These are phyloP conservation scores for Odocoileus hemionus DNA, from an alignment of 2,113 vertebrate genomes.

Conservation along the genomic window DNA sequence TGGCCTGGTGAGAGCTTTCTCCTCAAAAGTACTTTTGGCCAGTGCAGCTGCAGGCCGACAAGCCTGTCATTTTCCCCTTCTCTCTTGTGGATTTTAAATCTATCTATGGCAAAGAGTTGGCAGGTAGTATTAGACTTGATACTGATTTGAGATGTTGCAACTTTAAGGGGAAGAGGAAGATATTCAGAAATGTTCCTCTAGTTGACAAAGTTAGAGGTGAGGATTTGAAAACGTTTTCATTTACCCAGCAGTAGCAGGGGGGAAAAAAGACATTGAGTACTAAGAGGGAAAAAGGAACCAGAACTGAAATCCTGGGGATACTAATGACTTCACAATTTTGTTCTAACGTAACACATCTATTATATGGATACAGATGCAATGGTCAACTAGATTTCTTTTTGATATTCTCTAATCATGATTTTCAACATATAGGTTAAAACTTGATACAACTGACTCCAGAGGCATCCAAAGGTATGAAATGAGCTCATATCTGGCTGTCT, in stretches of 20 bases:
- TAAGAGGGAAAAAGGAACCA: neutral
- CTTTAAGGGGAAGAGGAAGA: constrained; percentile 56
- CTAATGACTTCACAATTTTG: neutral
- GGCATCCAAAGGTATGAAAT: constrained; percentile 2
- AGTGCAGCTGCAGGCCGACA: neutral
- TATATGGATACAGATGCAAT: neutral
- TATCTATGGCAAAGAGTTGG: constrained; percentile 43
- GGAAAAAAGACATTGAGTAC: neutral
- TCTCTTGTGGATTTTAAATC: constrained; percentile 48
- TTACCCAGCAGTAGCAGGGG: neutral
- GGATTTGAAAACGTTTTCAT: constrained; percentile 30
- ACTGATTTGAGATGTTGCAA: constrained; percentile 39
- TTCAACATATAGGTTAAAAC: neutral
- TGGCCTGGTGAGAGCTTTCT: constrained; percentile 35
- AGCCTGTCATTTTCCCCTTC: constrained; percentile 2
- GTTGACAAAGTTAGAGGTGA: constrained; percentile 51
- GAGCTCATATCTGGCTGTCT: neutral
- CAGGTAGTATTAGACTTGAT: constrained; percentile 26
- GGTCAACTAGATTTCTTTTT: neutral
- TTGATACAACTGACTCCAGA: neutral
- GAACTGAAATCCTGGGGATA: constrained; percentile 9
- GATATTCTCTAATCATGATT: neutral
- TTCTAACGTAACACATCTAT: neutral
- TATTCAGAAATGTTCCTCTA: constrained; percentile 40
- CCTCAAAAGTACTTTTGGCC: neutral